A percentile compares a stretch with the other conserved stretches of the same genome.
These are phyloP conservation scores for Rhabdomys pumilio DNA, from an alignment of 2,797 vertebrate species.

Conservation along the genomic window DNA sequence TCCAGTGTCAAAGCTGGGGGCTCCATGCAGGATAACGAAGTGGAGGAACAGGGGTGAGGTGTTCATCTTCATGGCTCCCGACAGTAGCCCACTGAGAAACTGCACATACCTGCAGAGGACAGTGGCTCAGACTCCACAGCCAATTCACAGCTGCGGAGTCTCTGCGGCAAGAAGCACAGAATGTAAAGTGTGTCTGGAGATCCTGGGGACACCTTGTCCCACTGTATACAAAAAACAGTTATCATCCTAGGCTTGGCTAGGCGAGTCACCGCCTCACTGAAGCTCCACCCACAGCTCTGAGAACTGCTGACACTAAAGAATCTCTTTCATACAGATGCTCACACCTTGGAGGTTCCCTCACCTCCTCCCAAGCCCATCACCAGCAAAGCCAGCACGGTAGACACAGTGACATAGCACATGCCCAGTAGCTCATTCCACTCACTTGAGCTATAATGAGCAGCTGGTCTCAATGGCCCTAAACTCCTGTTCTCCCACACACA, in stretches of 20 bases:
- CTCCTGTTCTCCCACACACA: background rate
- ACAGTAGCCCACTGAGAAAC: conserved; percentile 96
- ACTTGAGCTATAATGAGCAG: background rate
- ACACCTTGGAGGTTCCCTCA: background rate
- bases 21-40: conserved; percentile 93
- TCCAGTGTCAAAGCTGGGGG: conserved; percentile 93
- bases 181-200: background rate
- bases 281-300: background rate
- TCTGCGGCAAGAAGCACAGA: background rate
- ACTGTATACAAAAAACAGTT: background rate
- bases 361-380: background rate
- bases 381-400: background rate
- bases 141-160: rapidly evolving
- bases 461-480: background rate
- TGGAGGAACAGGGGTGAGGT: conserved; percentile 95
- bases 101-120: conserved; percentile 93
- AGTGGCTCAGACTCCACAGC: background rate
- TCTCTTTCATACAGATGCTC: background rate
- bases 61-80: conserved; percentile 97
- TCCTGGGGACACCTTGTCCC: too few relatives aligned
- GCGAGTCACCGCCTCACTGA: background rate
- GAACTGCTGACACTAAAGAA: rapidly evolving
- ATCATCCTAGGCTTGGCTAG: rapidly evolving
- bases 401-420: too few relatives aligned
- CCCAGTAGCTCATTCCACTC: background rate